These are phyloP conservation scores for Drosophila azteca DNA, from an alignment of 1,140 invertebrate genomes.

Conservation along the genomic window DNA sequence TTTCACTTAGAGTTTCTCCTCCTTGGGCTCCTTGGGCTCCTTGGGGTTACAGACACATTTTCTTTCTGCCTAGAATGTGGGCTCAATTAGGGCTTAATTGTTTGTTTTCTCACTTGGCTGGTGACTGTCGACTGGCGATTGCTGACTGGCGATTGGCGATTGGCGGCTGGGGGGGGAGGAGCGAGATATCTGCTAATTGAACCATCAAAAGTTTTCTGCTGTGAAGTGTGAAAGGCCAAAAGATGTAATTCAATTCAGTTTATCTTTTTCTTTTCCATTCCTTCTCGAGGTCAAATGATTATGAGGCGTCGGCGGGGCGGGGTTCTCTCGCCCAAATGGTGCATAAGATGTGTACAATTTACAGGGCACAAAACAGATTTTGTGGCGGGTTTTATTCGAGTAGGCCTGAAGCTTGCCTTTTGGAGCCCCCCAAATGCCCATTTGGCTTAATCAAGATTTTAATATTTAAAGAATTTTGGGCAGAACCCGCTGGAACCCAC, in stretches of 20 bases:
- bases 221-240: slow-evolving; percentile 52
- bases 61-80: slow-evolving; percentile 46
- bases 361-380: slow-evolving; percentile 58
- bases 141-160: not conserved
- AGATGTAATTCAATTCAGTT: slow-evolving; percentile 52
- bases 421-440: slow-evolving; percentile 67
- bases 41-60: slow-evolving; percentile 22
- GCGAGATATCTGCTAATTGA: slow-evolving; percentile 52
- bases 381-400: slow-evolving; percentile 16
- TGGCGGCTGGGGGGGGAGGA: too few species aligned
- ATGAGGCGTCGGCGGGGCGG: slow-evolving; percentile 1
- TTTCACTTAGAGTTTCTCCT: slow-evolving; percentile 14
- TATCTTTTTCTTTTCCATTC: not conserved
- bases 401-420: slow-evolving; percentile 17
- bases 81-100: slow-evolving; percentile 71
- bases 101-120: slow-evolving; percentile 55
- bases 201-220: slow-evolving; percentile 52
- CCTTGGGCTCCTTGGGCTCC: slow-evolving; percentile 10
- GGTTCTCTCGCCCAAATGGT: slow-evolving; percentile 54
- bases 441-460: slow-evolving; percentile 83
- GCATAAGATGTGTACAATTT: slow-evolving; percentile 65
- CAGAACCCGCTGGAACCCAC: too few species aligned
- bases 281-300: too few species aligned
- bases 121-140: slow-evolving; percentile 6
- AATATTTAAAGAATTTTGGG: slow-evolving; percentile 76